Percentiles rank a stretch among this genome's conserved stretches.
Evolutionary conservation across 1,140 invertebrate species (phyloP).

Genomic region (Spodoptera litura): DNA sequence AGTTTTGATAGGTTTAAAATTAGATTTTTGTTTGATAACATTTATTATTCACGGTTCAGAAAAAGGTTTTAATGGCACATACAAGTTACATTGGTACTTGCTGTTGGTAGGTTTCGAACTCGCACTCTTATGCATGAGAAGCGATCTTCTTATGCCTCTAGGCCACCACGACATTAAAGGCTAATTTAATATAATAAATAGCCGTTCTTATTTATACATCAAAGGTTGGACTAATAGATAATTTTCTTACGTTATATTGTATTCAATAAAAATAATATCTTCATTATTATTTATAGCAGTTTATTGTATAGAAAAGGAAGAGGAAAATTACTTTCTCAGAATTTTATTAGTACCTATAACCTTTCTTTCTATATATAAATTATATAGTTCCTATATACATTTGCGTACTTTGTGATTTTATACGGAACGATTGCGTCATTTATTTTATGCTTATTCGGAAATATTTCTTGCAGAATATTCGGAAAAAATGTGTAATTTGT

Average conservation of each 20-base stretch:
- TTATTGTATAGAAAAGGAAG: neutral
- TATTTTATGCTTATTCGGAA: neutral
- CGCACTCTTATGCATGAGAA: no score
- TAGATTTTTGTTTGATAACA: no score
- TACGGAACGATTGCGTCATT: neutral
- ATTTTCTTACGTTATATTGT: slow-evolving; percentile 3
- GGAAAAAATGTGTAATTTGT: no score
- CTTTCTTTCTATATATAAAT: neutral
- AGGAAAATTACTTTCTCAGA: slow-evolving; percentile 18
- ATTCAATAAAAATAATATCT: slow-evolving; percentile 11
- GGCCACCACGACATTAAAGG: neutral
- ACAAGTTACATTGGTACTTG: no score
- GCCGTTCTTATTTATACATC: neutral
- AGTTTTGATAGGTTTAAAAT: no score
- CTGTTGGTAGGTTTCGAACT: no score
- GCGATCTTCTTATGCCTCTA: no score
- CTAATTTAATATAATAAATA: neutral
- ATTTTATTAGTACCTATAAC: neutral
- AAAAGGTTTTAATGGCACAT: no score
- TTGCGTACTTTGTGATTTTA: neutral
- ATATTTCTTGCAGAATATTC: no score
- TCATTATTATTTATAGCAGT: slow-evolving; percentile 7
- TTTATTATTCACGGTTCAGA: no score
- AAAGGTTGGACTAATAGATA: neutral
- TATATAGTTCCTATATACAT: no score